Base-by-base conservation (phyloP, 2,113 vertebrate species). In the Callionymus lyra region DNA sequence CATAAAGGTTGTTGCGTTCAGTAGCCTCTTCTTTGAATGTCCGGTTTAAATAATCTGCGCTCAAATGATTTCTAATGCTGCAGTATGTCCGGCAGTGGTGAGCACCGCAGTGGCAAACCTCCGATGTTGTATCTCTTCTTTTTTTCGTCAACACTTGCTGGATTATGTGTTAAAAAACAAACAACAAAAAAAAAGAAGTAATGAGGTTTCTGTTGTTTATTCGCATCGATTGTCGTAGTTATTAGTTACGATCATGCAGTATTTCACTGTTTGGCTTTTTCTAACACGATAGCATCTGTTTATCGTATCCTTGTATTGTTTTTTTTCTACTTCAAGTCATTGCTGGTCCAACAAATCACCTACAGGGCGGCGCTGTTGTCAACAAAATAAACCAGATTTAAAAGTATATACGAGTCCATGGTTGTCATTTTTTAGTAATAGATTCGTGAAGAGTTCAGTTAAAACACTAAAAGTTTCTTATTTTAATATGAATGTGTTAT, bases 231-330 rank as follows among this genome's bases (percentile, higher is more conserved):
- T 42, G 4, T 38, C 15, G 13, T 38, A 9, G 13, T 14, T 2
- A 2, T 9, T 38, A 8, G 12, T 34, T 36, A 14, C n/a, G 5
- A 10, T 38, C 36, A 38, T 38, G 36, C 36, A 38, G 15, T 13
- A 15, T 78, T 73, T 72, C 34, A 65, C 49, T 62, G 60, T 74
- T 59, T 65, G 63, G 62, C 68, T 71, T 66, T n/a, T 68, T 52
- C 60, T 70, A 50, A 41, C 77, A 71, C 48, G 50, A 46, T 75
- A 70, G 47, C 62, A 47, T 39, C 43, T 46, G 19, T 67, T 33
- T 5, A 21, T 63, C 34, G 31, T 73, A 70, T 52, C 63, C 60
- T 68, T 41, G 63, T 56, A 67, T 59, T 68, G 58, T 71, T 68
- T 68, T 58, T 49, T 61, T 64, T 63, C 59, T 76, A 72, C 56